Evolutionary conservation across 1,140 invertebrate genomes (phyloP).

Genomic region (Bombus pascuorum): DNA sequence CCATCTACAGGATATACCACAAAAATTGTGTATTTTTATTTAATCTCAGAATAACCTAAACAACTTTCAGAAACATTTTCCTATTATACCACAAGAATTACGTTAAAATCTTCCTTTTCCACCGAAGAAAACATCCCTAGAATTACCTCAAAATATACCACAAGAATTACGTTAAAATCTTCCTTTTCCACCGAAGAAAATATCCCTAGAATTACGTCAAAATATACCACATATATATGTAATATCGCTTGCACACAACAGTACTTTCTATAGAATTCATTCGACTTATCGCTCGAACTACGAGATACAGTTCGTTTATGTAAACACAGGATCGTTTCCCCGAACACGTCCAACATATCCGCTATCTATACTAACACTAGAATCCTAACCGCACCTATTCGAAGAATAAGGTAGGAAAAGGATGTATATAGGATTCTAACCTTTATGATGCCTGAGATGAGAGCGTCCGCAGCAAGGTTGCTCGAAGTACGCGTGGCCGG

Average conservation of each 20-base stretch:
- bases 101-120: neutral
- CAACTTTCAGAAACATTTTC: too few species aligned
- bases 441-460: conserved; percentile 82
- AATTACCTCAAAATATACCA: neutral
- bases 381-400: neutral
- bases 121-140: neutral
- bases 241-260: neutral
- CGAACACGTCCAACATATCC: neutral
- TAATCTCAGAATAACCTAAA: too few species aligned
- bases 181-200: neutral
- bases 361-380: neutral
- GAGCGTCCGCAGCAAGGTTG: conserved; percentile 81
- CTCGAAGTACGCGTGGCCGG: conserved; percentile 82
- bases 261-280: neutral
- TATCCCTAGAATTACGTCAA: neutral
- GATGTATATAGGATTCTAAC: conserved; percentile 47
- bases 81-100: neutral
- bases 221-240: neutral
- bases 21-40: too few species aligned
- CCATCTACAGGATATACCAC: too few species aligned
- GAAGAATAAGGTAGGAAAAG: neutral
- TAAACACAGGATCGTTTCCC: neutral
- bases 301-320: neutral
- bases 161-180: neutral
- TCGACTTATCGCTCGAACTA: neutral